These are phyloP conservation scores for Psophia crepitans DNA, from an alignment of 2,113 vertebrate genomes.

Conservation along the genomic window DNA sequence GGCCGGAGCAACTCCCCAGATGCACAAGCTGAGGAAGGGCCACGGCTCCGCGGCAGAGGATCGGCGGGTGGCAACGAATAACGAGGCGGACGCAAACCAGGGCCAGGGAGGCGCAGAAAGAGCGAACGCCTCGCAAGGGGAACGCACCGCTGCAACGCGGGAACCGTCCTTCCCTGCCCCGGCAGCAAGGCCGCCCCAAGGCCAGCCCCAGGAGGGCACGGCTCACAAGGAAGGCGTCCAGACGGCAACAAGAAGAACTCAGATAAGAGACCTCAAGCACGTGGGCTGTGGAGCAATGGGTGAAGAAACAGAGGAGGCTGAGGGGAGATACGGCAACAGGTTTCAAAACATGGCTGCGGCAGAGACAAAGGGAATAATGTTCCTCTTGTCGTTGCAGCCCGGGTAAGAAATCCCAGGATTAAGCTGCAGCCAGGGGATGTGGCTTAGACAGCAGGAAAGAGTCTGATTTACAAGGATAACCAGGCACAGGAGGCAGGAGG, in stretches of 20 bases:
- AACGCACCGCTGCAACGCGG: rapidly evolving
- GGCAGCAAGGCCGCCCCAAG: not conserved
- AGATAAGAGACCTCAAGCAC: not conserved
- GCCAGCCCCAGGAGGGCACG: not conserved
- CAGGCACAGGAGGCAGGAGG: not conserved
- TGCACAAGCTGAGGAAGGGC: no score
- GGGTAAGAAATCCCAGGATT: not conserved
- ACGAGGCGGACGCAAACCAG: rapidly evolving
- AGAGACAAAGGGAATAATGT: not conserved
- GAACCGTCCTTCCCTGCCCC: not conserved
- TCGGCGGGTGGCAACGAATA: not conserved
- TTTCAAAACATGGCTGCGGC: not conserved
- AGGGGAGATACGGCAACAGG: not conserved
- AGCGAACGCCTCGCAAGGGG: not conserved
- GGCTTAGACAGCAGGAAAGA: not conserved
- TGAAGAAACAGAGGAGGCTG: not conserved
- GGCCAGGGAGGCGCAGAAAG: not conserved
- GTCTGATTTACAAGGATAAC: not conserved
- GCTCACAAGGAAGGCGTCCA: not conserved
- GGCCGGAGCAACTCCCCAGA: not conserved
- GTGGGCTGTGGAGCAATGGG: not conserved
- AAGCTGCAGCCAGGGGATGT: not conserved
- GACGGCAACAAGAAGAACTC: not conserved
- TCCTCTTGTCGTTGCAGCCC: not conserved
- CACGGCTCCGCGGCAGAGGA: not conserved